These are phyloP conservation scores for Myrmophylax atrothorax DNA, from an alignment of 2,113 vertebrate species.

Conservation along the genomic window DNA sequence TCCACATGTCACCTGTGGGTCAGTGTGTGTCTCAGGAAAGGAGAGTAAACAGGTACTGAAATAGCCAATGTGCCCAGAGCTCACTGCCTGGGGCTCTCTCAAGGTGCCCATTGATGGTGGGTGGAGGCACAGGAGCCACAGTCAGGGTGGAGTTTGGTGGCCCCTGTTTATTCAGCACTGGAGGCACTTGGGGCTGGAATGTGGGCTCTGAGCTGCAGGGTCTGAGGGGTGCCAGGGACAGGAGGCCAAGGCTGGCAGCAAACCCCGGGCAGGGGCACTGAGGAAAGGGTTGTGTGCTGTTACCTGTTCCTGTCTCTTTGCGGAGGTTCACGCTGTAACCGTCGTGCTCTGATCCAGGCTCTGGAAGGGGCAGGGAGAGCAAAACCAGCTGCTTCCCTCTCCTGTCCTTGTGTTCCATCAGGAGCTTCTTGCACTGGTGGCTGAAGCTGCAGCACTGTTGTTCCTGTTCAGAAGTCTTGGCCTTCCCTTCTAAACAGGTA, in stretches of 20 bases:
- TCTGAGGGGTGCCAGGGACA: conserved; percentile 67
- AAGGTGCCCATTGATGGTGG: conserved; percentile 40
- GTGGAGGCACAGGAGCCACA: conserved; percentile 73
- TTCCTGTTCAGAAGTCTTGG: background rate
- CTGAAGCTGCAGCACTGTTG: background rate
- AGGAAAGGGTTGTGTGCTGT: background rate
- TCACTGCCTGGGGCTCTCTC: background rate
- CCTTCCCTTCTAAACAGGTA: background rate
- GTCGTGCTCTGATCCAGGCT: fast-evolving
- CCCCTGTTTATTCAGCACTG: conserved; percentile 73
- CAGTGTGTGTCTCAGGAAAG: background rate
- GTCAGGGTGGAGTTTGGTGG: conserved; percentile 78
- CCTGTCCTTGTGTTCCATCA: background rate
- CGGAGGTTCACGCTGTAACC: fast-evolving
- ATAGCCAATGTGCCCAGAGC: background rate
- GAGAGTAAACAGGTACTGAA: conserved; percentile 39
- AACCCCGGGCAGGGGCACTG: background rate
- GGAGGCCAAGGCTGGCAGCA: background rate
- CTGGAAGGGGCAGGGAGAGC: fast-evolving
- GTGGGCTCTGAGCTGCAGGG: conserved; percentile 67
- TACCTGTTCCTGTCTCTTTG: background rate
- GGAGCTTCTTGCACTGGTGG: background rate
- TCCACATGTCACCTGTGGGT: background rate
- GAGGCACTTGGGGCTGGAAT: conserved; percentile 61
- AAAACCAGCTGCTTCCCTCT: background rate